Evolutionary conservation across 2,797 vertebrate genomes (phyloP), one percentile per base, ranked within the genome.

Genomic region (Anguilla megastoma): DNA sequence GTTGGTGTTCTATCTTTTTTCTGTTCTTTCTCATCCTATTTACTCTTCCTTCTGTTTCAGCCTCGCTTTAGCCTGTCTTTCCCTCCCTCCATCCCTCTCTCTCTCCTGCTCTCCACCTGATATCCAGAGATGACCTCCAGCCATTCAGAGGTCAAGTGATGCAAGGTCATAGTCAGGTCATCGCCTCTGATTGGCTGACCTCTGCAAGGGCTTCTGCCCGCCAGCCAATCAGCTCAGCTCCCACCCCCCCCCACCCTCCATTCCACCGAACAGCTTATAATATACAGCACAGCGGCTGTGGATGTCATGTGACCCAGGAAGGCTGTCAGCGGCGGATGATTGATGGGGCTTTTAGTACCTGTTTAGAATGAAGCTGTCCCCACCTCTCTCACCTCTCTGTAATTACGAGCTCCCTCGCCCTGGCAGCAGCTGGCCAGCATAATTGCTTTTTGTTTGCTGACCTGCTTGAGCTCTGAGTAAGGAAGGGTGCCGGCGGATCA

Each of bases 361-460:
- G 90, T 91, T 91, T 89, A 91, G 91, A 90, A 91, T 86, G 80
- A 88, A 90, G 90, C 88, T 90, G 90, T 91, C 89, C 89, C 83
- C 90, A 86, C 89, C 56, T 80, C 58, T 86, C 89, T 76, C 90
- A 88, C 89, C 56, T 80, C 56, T 74, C 88, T 88, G 89, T 91
- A 90, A 91, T 91, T 91, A 91, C 85, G 87, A 84, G 66, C 85
- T 89, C 88, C 88, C 91, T 71, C 76, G 86, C 88, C 86, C 91
- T 71, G 56, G 88, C 85, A 90, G 87, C 89, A 88, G 88, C 89
- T 91, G 89, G 85, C 83, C 87, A 56, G 80, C 85, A 88, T 91
- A 90, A 91, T 91, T 91, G 89, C 88, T 89, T 90, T 91, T 87
- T 90, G 89, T 91, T 91, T 91, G 90, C 89, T 90, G 89, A 90